phyloP scores from a whole-genome alignment of 2,113 vertebrate species.

The Campylomormyrus tamandua region DNA sequence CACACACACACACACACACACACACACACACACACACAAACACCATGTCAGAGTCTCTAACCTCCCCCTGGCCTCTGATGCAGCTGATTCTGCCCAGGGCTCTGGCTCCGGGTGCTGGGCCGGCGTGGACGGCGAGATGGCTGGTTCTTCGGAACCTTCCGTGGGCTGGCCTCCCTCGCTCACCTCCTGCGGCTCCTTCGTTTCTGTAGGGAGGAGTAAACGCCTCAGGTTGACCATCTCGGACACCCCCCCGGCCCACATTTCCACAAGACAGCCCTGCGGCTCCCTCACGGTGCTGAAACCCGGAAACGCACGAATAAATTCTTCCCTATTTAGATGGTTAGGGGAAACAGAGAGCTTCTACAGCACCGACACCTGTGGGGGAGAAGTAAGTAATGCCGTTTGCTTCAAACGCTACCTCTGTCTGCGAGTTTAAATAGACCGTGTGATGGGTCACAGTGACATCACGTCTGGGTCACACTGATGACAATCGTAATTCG shows the following conservation, averaged over 20 bases:
- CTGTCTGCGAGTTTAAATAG: background rate
- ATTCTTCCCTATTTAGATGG: background rate
- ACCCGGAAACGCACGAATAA: background rate
- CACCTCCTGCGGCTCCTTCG: constrained; percentile 36
- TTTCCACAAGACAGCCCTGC: background rate
- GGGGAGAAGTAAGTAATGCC: background rate
- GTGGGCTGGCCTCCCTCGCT: constrained; percentile 55
- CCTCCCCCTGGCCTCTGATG: constrained; percentile 79
- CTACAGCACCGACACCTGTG: background rate
- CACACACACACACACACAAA: background rate
- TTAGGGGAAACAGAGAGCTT: background rate
- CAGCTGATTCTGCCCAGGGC: constrained; percentile 68
- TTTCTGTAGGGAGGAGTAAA: background rate
- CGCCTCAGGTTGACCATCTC: background rate
- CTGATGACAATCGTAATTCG: background rate
- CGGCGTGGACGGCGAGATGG: constrained; percentile 58
- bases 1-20: background rate
- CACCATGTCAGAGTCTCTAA: constrained; percentile 39
- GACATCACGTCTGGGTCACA: background rate
- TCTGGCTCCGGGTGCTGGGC: constrained; percentile 69
- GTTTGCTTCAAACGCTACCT: background rate
- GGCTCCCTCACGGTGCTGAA: background rate
- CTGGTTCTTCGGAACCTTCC: constrained; percentile 45
- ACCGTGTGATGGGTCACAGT: background rate
- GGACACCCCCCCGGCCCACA: background rate